Evolutionary conservation across 2,797 vertebrate species (phyloP), one percentile per base, ranked within the genome.

Genomic region (Hephaestus fuliginosus): DNA sequence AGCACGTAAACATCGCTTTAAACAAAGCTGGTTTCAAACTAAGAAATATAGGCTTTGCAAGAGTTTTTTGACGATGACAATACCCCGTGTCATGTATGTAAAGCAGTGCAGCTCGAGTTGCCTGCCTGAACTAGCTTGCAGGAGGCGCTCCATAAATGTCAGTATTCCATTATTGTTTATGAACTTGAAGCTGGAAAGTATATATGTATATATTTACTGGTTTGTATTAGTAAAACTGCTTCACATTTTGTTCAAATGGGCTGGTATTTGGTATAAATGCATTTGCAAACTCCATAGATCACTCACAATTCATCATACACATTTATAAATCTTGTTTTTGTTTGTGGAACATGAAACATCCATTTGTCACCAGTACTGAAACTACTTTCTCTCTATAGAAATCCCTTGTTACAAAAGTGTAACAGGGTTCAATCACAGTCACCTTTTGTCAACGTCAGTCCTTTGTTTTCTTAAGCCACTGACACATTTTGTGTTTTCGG

Each of bases 381-480:
- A 41, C 2, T 9, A 1, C 39, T 43, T 55, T 43, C 25, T 53
- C 12, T 22, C 2, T 2, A 8, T 3, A 5, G 11, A 78, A 65
- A 46, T 49, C 18, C 3, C 4, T 17, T 22, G 41, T 81, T 30
- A 5, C 11, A 33, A 22, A 39, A 39, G 4, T 20, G 2, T 14
- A 15, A 15, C 20, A 13, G 22, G 48, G 46, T 5, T 25, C 6
- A 36, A 13, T 18, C 11, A 8, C 10, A 15, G 1, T 8, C 14
- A 48, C 4, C 18, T 49, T 49, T 28, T 78, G 39, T 80, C 14
- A 51, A 13, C 52, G 46, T n/a, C 22, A 58, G 11, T 9, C 18
- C 9, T 44, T 46, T 62, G 58, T 71, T 65, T 82, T 60, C 39
- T 44, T 67, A 44, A 63, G 28, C 28, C 7, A 1, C 5, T 7